Evolutionary conservation across 2,797 vertebrate genomes (phyloP), one percentile per base, ranked within the genome.

Genomic region (Peromyscus attwateri): DNA sequence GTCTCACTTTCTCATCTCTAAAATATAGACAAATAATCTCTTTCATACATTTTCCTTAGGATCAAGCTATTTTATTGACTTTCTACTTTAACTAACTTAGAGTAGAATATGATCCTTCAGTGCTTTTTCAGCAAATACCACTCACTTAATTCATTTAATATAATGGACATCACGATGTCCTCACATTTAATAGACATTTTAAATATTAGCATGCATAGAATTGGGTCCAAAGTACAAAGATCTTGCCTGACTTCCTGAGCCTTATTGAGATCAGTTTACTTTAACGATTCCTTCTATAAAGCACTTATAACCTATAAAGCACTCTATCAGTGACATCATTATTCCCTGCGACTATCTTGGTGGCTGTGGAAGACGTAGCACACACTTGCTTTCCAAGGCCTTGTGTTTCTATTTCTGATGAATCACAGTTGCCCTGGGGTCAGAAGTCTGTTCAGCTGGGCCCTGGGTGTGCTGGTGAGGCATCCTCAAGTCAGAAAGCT

Each of bases 101-200:
- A 92, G 37, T 34, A 40, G 62, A 40, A 83, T 79, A 71, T n/a
- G 80, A 19, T 6, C 62, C 57, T 57, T 49, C 21, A 29, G 14
- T 49, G 46, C 34, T 89, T 83, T 87, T 73, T 79, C 62, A 93
- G n/a, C 40, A 92, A 95, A 97, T 55, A 14, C 40, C 57, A 88
- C 23, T 2, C 7, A 87, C 49, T 91, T 89, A 81, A 82, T 92
- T 89, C 60, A 66, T 29, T 81, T 62, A 37, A 57, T 88, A 19
- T 70, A 95, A 79, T 55, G 64, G 52, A 93, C n/a, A 87, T 75
- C 31, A 82, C 6, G n/a, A 52, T 85, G 49, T 73, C 66, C 85
- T 94, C 66, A 46, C 57, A 87, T 68, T 93, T 87, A 88, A 89
- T 95, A 46, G 73, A n/a, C 81, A 81, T 14, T 34, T 87, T 83